Conservation (phyloP, 2,113 vertebrate genomes). For the Colossoma macropomum region DNA sequence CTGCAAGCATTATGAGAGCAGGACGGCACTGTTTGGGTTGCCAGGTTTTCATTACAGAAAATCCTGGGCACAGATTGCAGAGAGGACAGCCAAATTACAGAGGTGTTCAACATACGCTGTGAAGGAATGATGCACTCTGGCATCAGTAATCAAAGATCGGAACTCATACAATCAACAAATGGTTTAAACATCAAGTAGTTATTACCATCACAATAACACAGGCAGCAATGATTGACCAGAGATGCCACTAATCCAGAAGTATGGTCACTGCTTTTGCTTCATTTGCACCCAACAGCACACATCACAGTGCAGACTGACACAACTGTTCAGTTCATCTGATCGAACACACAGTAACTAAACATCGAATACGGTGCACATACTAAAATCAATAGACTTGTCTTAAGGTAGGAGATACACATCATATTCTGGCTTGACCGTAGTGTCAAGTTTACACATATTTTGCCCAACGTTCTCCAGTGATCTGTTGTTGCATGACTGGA, state of each 20-base stretch:
- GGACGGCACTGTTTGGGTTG: not conserved
- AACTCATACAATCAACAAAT: not conserved
- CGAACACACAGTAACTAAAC: not conserved
- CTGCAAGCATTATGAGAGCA: slow-evolving; percentile 1
- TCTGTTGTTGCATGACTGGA: slow-evolving; percentile 22
- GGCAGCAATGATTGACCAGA: too few species aligned
- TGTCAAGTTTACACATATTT: not conserved
- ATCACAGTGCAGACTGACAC: too few species aligned
- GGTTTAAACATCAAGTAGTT: not conserved
- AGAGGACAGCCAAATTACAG: not conserved
- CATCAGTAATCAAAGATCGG: not conserved
- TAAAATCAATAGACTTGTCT: too few species aligned
- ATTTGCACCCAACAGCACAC: too few species aligned
- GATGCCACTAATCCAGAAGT: too few species aligned
- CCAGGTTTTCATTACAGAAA: slow-evolving; percentile 27
- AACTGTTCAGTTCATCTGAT: too few species aligned
- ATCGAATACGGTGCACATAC: not conserved
- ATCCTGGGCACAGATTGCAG: slow-evolving; percentile 14
- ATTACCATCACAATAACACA: too few species aligned
- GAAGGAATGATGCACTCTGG: not conserved
- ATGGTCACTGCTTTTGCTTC: too few species aligned
- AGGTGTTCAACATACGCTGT: not conserved
- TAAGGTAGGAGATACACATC: not conserved
- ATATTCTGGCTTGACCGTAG: not conserved
- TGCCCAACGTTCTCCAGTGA: not conserved